Evolutionary conservation across 1,140 invertebrate genomes (phyloP).

Genomic region (Gonatopus flavifemur): DNA sequence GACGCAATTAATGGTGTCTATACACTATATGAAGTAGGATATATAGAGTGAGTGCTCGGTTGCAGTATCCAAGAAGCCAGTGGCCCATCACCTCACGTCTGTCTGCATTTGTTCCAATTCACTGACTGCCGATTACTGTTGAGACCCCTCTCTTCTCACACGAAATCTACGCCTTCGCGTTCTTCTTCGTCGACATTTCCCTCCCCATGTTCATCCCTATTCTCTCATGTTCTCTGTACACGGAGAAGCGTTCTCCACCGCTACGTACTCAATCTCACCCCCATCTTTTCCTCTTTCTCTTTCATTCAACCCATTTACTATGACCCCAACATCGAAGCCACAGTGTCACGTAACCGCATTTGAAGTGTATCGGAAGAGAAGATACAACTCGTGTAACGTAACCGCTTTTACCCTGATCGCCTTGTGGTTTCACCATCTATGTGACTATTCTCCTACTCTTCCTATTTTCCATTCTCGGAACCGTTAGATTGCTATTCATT

Average conservation of each 20-base stretch:
- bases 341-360: slow-evolving; percentile 37
- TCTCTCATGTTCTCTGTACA: slow-evolving; percentile 28
- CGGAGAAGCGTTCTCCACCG: too few relatives aligned
- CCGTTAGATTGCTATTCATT: background rate
- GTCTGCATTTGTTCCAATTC: slow-evolving; percentile 50
- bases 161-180: slow-evolving; percentile 14
- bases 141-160: slow-evolving; percentile 16
- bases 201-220: slow-evolving; percentile 36
- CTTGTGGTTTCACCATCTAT: slow-evolving; percentile 1
- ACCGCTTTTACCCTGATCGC: slow-evolving; percentile 12
- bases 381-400: slow-evolving; percentile 8
- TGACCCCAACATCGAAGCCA: too few relatives aligned
- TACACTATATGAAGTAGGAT: slow-evolving; percentile 38
- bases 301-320: too few relatives aligned
- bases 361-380: slow-evolving; percentile 32
- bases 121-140: slow-evolving; percentile 47
- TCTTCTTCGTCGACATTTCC: slow-evolving; percentile 18
- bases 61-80: slow-evolving; percentile 29
- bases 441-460: slow-evolving; percentile 4
- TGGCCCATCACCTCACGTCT: slow-evolving; percentile 40
- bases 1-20: slow-evolving; percentile 32
- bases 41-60: too few relatives aligned
- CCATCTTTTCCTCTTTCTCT: too few relatives aligned
- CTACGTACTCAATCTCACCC: too few relatives aligned
- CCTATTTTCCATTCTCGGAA: background rate